phyloP scores from a whole-genome alignment of 2,888 invertebrate genomes.

The Hanleya hanleyi region DNA sequence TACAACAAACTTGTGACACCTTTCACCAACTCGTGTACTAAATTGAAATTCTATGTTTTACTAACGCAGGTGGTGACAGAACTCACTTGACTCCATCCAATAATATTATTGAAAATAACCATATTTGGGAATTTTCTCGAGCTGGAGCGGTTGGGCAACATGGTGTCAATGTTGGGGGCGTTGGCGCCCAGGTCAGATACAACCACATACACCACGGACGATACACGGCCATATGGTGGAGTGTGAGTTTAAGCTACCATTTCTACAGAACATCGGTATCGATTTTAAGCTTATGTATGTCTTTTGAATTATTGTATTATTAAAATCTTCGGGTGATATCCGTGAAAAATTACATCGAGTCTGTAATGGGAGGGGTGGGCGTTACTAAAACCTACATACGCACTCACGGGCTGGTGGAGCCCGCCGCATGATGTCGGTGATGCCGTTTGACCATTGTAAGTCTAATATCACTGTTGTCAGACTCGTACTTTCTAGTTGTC shows the following conservation, averaged over 20 bases:
- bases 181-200: constrained; percentile 35
- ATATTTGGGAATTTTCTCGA: constrained; percentile 36
- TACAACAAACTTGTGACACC: not conserved
- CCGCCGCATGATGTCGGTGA: too few relatives aligned
- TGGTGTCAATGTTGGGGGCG: constrained; percentile 35
- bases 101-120: constrained; percentile 39
- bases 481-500: too few relatives aligned
- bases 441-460: too few relatives aligned
- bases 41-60: not conserved
- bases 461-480: too few relatives aligned
- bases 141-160: constrained; percentile 36
- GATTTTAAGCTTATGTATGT: too few relatives aligned
- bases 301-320: too few relatives aligned
- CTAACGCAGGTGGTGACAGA: constrained; percentile 40
- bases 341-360: too few relatives aligned
- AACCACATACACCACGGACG: constrained; percentile 45
- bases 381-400: too few relatives aligned
- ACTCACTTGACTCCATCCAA: constrained; percentile 35
- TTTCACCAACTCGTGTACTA: not conserved
- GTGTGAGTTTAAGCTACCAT: constrained; percentile 20
- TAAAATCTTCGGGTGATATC: too few relatives aligned
- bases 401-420: too few relatives aligned
- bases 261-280: too few relatives aligned
- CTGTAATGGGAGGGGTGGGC: too few relatives aligned
- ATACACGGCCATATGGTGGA: constrained; percentile 40